These are phyloP conservation scores for Nicator chloris DNA, from an alignment of 2,113 vertebrate species.

Conservation along the genomic window DNA sequence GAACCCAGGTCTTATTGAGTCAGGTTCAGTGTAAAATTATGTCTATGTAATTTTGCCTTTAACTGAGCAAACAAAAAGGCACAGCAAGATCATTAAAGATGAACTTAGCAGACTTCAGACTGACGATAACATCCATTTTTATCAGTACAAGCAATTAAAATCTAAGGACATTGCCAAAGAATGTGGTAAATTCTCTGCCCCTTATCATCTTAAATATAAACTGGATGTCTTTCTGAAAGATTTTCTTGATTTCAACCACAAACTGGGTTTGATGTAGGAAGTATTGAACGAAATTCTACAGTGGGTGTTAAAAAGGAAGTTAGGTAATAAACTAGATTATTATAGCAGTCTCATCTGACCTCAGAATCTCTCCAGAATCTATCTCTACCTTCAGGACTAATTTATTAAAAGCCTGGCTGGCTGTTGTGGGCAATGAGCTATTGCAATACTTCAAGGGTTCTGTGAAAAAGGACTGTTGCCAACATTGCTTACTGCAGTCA, in stretches of 20 bases:
- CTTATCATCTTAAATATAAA: not conserved
- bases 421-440: not conserved
- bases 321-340: slow-evolving; percentile 21
- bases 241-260: slow-evolving; percentile 3
- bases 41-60: not conserved
- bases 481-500: slow-evolving; percentile 41
- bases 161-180: not conserved
- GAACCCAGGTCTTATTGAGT: not conserved
- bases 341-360: slow-evolving; percentile 21
- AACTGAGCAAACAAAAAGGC: not conserved
- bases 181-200: not conserved
- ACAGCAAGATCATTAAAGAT: not conserved
- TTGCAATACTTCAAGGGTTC: slow-evolving; percentile 34
- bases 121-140: not conserved
- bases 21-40: not conserved
- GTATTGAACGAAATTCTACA: not conserved
- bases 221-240: not conserved
- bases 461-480: slow-evolving; percentile 42
- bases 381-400: slow-evolving; percentile 26
- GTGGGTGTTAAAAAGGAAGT: slow-evolving; percentile 15
- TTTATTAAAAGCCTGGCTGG: slow-evolving; percentile 52
- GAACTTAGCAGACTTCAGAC: not conserved
- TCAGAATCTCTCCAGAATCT: slow-evolving; percentile 29
- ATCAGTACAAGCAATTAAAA: slow-evolving; percentile 14
- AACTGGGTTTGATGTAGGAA: not conserved